Evolutionary conservation across 2,888 invertebrate species (phyloP), one percentile per base, ranked within the genome.

Genomic region (Petrolisthes manimaculis): DNA sequence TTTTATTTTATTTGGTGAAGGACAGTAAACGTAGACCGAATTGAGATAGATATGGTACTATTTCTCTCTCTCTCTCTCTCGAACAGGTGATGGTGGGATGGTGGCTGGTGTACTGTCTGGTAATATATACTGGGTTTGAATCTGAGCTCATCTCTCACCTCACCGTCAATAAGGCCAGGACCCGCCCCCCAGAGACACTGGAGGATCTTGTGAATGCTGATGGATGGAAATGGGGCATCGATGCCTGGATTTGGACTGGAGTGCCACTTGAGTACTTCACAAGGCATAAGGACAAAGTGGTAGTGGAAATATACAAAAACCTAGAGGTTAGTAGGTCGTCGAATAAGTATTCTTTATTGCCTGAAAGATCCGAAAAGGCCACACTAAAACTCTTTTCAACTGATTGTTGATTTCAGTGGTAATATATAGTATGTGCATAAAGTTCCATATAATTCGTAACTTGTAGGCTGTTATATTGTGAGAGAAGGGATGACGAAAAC

Each of bases 171-270:
- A 37, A 37, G 37, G 37, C 1, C 1, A 37, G 37, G 37, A 61
- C 61, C 18, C 9, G 18, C 9, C 61, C 61, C 61, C 9, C 18
- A 18, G 61, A 61, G 61, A 61, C 61, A 2, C 9, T 61, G 61
- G 61, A 74, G 74, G 74, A 74, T 8, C 21, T 74, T 12, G 74
- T 74, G 12, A 8, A 74, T 18, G 21, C 21, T 12, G 18, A 12
- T 24, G 74, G 74, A 12, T 74, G 74, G 74, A 21, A 21, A 18
- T 74, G 74, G 74, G 74, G 74, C 74, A 74, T 24, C 21, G 74
- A 74, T 18, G 18, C 74, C 21, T 74, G 74, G 74, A 24, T 74
- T 8, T 74, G 9, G 21, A 74, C 74, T 8, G 74, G 74, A 4
- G 21, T 74, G 21, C 74, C 74, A 18, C 74, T 74, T 2, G 74